Evolutionary conservation across 1,140 invertebrate species (phyloP), one percentile per base, ranked within the genome.

Genomic region (Diorhabda elongata): DNA sequence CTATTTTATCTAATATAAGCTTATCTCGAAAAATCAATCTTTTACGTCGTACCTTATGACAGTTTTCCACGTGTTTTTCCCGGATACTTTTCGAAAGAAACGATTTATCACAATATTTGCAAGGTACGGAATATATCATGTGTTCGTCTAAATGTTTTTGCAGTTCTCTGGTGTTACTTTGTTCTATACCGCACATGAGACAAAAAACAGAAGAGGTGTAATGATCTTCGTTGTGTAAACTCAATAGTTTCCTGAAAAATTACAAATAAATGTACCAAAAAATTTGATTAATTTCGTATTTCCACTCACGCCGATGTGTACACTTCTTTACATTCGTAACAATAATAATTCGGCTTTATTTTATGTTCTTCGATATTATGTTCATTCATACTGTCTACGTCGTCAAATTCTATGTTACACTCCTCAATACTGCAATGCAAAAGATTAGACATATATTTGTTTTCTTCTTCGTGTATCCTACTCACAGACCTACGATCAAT

Each of bases 101-200:
- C 8, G 57, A 44, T 47, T 59, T 67, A 43, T 67, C 66, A 58
- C 66, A 67, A 44, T 60, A 67, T 47, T 67, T 56, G 57, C 66
- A 67, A 4, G 7, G 66, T 8, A 67, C 44, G 4, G 66, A 67
- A 44, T 61, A 67, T 8, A 44, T 6, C 11, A 44, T 11, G 44
- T 67, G 66, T 44, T 67, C 45, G 4, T 61, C 58, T 6, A 67
- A 9, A 26, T 67, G 66, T 4, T 43, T 42, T 47, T 67, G 66
- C 11, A 67, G 11, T 7, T 11, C 59, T 1, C 41, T 43, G 8
- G 8, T 5, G 43, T 47, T 60, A 44, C 45, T 43, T 4, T 60
- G 9, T 44, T 67, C 66, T 3, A 11, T 60, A 7, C 42, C 42
- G 11, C 66, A 67, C 8, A 60, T 42, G n/a, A 67, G 44, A 44